These are phyloP conservation scores for Drosophila lacicola DNA, from an alignment of 2,888 invertebrate genomes.

Conservation along the genomic window DNA sequence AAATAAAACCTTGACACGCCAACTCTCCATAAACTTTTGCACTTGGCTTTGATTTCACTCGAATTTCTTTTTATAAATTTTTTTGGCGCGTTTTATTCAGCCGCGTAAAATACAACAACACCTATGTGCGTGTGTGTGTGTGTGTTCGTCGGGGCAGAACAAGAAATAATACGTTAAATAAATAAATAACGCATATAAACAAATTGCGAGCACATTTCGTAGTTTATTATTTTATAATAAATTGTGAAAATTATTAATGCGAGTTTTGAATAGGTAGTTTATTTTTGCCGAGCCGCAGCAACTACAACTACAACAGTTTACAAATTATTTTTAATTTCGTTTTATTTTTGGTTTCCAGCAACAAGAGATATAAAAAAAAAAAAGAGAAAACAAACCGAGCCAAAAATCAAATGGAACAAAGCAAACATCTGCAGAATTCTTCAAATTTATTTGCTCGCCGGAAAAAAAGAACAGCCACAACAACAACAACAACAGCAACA, in stretches of 20 bases:
- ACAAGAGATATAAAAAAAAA: not conserved
- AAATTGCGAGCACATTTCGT: conserved; percentile 34
- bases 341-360: conserved; percentile 31
- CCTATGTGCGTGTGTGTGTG: not conserved
- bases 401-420: conserved; percentile 51
- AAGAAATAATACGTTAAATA: conserved; percentile 27
- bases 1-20: conserved; percentile 58
- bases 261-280: conserved; percentile 53
- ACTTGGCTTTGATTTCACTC: conserved; percentile 40
- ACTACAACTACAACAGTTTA: conserved; percentile 38
- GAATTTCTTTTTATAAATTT: conserved; percentile 6
- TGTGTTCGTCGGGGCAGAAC: not conserved
- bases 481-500: conserved; percentile 16
- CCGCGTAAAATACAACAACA: too few species aligned
- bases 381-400: conserved; percentile 35
- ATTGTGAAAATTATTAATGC: conserved; percentile 69
- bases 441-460: conserved; percentile 68
- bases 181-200: conserved; percentile 59
- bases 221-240: conserved; percentile 72
- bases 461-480: conserved; percentile 29
- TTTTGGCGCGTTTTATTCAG: conserved; percentile 6
- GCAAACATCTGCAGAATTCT: conserved; percentile 65
- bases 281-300: conserved; percentile 57
- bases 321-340: conserved; percentile 62
- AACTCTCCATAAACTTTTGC: conserved; percentile 50